phyloP scores from a whole-genome alignment of 2,888 invertebrate species.

The Clanis bilineata region DNA sequence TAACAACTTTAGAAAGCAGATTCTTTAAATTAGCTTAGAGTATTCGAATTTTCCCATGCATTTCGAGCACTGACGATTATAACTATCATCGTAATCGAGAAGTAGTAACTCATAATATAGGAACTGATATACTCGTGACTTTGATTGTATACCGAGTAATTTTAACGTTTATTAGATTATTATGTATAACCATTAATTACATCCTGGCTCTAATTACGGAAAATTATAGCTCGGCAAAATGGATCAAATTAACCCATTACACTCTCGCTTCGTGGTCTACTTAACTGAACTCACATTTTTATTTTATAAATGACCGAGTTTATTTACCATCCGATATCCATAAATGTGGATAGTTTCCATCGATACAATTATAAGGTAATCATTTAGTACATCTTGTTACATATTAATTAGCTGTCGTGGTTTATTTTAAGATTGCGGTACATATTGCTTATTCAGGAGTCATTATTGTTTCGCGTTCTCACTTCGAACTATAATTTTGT shows the following conservation, averaged over 20 bases:
- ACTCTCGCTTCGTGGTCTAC: slow-evolving; percentile 12
- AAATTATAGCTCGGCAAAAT: slow-evolving; percentile 23
- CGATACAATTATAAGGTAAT: not conserved
- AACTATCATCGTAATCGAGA: too few relatives aligned
- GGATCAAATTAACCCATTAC: slow-evolving; percentile 29
- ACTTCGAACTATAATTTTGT: not conserved
- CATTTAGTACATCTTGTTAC: not conserved
- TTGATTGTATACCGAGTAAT: not conserved
- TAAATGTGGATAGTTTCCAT: not conserved
- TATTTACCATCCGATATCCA: not conserved
- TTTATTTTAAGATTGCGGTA: not conserved
- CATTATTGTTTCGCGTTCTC: not conserved
- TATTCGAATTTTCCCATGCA: too few relatives aligned
- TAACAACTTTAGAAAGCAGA: too few relatives aligned
- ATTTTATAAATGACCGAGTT: not conserved
- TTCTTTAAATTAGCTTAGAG: too few relatives aligned
- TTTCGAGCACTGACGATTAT: too few relatives aligned
- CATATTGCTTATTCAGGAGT: not conserved
- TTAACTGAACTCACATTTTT: not conserved
- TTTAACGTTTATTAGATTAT: slow-evolving; percentile 7
- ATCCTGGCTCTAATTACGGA: slow-evolving; percentile 24
- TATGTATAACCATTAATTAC: slow-evolving; percentile 1
- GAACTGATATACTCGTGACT: too few relatives aligned
- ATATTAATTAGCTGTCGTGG: not conserved
- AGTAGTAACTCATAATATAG: too few relatives aligned